Evolutionary conservation across 2,797 vertebrate species (phyloP).

Genomic region (Eurystomus glaucurus): DNA sequence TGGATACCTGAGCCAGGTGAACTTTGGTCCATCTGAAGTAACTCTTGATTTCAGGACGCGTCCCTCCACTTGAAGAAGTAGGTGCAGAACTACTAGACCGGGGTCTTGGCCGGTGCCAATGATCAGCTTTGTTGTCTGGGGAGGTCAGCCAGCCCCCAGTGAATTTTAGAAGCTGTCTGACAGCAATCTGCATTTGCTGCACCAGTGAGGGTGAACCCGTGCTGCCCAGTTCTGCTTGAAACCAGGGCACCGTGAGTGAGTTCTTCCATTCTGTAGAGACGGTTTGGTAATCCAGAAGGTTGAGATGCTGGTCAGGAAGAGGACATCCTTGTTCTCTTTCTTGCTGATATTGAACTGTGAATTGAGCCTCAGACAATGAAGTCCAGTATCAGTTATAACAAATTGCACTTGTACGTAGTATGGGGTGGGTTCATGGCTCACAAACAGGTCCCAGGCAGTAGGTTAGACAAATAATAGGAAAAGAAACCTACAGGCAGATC

Average conservation of each 20-base stretch:
- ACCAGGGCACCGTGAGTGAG: neutral
- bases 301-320: neutral
- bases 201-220: too few species aligned
- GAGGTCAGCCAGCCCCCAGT: neutral
- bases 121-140: fast-evolving
- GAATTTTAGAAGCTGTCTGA: neutral
- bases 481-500: neutral
- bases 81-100: fast-evolving
- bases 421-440: neutral
- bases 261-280: neutral
- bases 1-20: neutral
- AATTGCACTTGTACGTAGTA: neutral
- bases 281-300: neutral
- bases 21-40: fast-evolving
- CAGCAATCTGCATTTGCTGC: neutral
- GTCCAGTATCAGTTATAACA: neutral
- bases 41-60: neutral
- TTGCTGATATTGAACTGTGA: neutral
- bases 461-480: neutral
- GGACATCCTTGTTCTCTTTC: neutral
- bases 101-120: neutral
- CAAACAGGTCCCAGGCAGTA: neutral
- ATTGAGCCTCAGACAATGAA: neutral
- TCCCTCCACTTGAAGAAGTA: neutral
- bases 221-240: neutral